Conservation (phyloP, 2,797 vertebrate species). For the Menidia menidia region DNA sequence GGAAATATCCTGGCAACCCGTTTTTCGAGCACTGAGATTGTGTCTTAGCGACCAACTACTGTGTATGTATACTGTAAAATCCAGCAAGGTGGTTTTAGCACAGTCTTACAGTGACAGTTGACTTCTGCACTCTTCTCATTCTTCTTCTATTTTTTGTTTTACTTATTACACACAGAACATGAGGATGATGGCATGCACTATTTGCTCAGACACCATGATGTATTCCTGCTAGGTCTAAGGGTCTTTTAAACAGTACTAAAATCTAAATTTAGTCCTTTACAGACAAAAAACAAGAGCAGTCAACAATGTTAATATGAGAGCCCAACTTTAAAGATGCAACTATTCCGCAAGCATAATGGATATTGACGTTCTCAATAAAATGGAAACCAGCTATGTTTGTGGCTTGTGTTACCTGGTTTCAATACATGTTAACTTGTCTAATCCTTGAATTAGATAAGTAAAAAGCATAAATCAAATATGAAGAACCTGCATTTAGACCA, state of each 20-base stretch:
- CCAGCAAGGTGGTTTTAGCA: background rate
- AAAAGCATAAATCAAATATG: no score
- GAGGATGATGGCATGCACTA: background rate
- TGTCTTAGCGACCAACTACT: background rate
- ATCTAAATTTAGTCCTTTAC: no score
- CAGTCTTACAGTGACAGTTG: background rate
- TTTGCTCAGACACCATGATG: background rate
- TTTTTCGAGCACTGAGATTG: no score
- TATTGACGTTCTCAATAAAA: no score
- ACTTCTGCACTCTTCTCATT: background rate
- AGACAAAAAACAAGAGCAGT: no score
- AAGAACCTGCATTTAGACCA: no score
- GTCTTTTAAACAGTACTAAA: no score
- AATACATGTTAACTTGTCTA: background rate
- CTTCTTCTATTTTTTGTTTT: background rate
- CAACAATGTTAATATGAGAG: no score
- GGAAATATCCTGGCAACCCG: background rate
- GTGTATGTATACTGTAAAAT: background rate
- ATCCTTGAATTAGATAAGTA: background rate
- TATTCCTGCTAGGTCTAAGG: background rate
- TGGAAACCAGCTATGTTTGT: background rate
- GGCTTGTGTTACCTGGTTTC: background rate
- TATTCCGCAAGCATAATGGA: no score
- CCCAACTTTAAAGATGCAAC: no score
- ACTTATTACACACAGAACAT: background rate